Percentiles rank a stretch among this genome's conserved stretches.
Evolutionary conservation across 2,797 vertebrate genomes (phyloP).

Genomic region (Sylvilagus floridanus): DNA sequence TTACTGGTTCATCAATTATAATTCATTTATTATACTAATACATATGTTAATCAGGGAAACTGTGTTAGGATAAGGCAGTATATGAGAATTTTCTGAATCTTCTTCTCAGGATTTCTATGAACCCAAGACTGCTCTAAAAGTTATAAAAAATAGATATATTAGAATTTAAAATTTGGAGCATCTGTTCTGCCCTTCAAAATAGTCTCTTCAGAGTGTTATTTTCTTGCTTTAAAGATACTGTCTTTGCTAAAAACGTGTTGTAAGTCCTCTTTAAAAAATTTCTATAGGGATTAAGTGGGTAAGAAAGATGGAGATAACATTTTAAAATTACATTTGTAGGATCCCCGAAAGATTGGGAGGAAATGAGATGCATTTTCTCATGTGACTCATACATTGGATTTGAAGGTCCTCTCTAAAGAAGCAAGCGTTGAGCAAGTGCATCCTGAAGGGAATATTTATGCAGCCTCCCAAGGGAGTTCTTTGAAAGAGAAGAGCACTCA

Average conservation of each 20-base stretch:
- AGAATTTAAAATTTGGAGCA: constrained; percentile 76
- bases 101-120: constrained; percentile 60
- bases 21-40: background rate
- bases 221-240: constrained; percentile 58
- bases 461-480: constrained; percentile 18
- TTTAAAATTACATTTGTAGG: constrained; percentile 58
- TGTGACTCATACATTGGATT: background rate
- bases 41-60: constrained; percentile 25
- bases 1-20: background rate
- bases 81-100: constrained; percentile 7
- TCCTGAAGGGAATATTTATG: background rate
- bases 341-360: background rate
- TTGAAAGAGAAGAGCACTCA: background rate
- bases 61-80: background rate
- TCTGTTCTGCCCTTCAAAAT: constrained; percentile 72
- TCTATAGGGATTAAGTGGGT: constrained; percentile 26
- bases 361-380: background rate
- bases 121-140: constrained; percentile 57
- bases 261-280: background rate
- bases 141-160: constrained; percentile 72
- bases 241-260: constrained; percentile 58
- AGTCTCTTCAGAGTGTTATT: constrained; percentile 60
- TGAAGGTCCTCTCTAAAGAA: constrained; percentile 15
- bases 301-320: constrained; percentile 16
- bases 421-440: fast-evolving